Conservation (phyloP, 2,888 invertebrate genomes). For the Deroplatys truncata region DNA sequence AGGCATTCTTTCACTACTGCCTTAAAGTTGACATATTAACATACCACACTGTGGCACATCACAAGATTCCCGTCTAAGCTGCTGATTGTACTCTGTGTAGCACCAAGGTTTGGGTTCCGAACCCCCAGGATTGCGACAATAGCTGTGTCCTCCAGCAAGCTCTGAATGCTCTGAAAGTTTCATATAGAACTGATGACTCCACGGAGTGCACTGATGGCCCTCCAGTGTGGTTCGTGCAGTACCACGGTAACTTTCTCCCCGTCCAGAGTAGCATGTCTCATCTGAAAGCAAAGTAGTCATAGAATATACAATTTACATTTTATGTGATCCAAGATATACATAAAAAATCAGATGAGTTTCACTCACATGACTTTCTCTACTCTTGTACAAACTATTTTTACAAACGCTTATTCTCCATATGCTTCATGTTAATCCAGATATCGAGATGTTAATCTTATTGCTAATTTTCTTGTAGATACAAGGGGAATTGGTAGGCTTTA, state of each 20-base stretch:
- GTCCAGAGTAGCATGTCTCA: slow-evolving; percentile 85
- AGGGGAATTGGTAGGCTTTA: too few relatives aligned
- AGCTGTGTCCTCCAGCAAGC: slow-evolving; percentile 82
- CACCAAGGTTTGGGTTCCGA: slow-evolving; percentile 86
- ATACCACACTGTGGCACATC: slow-evolving; percentile 81
- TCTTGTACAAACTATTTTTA: too few relatives aligned
- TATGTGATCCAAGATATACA: too few relatives aligned
- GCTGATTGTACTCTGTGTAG: slow-evolving; percentile 55
- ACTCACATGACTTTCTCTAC: too few relatives aligned
- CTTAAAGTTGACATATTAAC: slow-evolving; percentile 34
- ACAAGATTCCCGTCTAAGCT: slow-evolving; percentile 75
- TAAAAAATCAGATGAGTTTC: too few relatives aligned
- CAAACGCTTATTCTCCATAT: too few relatives aligned
- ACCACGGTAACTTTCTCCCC: slow-evolving; percentile 81
- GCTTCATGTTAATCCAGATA: too few relatives aligned
- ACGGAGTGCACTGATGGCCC: slow-evolving; percentile 63
- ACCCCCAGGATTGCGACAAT: slow-evolving; percentile 85
- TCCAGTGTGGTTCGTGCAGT: slow-evolving; percentile 44
- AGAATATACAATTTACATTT: neutral
- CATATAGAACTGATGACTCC: slow-evolving; percentile 77
- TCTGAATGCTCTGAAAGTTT: slow-evolving; percentile 77
- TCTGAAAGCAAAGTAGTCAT: slow-evolving; percentile 45
- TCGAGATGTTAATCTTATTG: too few relatives aligned
- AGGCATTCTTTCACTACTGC: too few relatives aligned
- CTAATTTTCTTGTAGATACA: too few relatives aligned